A percentile compares a stretch with the other conserved stretches of the same genome.
These are phyloP conservation scores for Gasteruption jaculator DNA, from an alignment of 2,888 invertebrate genomes.

Conservation along the genomic window DNA sequence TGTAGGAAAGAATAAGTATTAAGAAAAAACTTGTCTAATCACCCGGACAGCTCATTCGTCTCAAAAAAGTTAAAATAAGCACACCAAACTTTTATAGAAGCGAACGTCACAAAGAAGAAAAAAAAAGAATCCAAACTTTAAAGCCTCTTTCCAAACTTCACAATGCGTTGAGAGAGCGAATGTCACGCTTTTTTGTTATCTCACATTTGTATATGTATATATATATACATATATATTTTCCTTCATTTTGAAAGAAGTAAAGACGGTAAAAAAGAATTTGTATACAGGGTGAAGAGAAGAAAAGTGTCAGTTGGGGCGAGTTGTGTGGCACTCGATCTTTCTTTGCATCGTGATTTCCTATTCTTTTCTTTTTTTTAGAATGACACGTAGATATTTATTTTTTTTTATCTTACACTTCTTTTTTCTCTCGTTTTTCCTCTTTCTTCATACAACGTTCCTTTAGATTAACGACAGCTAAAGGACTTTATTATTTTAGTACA, in stretches of 20 bases:
- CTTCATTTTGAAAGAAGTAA: background rate
- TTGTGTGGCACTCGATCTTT: no score
- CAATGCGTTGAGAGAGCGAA: conserved; percentile 20
- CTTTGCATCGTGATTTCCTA: conserved; percentile 22
- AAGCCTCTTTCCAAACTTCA: conserved; percentile 12
- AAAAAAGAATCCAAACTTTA: conserved; percentile 8
- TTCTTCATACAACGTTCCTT: no score
- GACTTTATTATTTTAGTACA: no score
- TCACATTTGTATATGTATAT: background rate
- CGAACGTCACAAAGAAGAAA: no score
- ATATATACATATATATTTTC: background rate
- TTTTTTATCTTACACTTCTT: no score
- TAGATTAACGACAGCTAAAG: no score
- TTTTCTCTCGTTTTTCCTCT: no score
- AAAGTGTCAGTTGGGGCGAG: conserved; percentile 42
- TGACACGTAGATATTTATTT: conserved; percentile 18
- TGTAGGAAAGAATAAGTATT: no score
- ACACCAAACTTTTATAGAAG: no score
- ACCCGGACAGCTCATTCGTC: no score
- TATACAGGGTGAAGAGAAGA: conserved; percentile 18
- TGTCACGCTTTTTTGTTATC: conserved; percentile 19
- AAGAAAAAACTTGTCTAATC: no score
- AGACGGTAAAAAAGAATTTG: background rate
- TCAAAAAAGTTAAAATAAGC: no score
- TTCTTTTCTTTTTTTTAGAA: conserved; percentile 18